phyloP scores from a whole-genome alignment of 1,140 invertebrate genomes.

The Mesaphorura yosii region DNA sequence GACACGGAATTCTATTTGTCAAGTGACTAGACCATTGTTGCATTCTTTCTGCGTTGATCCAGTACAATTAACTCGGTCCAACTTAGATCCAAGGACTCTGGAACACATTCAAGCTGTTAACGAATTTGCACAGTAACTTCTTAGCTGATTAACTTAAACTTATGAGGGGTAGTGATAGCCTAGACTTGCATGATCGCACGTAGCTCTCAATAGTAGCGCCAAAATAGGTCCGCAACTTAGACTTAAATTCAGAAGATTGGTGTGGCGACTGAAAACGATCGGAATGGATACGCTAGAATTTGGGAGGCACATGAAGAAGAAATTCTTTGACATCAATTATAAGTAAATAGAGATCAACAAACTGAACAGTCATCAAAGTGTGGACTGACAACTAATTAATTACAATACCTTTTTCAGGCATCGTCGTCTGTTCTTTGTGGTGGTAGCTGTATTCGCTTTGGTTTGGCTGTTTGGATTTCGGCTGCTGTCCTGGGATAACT shows the following conservation, averaged over 20 bases:
- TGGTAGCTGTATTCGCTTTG: conserved; percentile 47
- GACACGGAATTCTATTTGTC: too few species aligned
- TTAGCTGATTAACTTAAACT: too few species aligned
- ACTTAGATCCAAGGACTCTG: too few species aligned
- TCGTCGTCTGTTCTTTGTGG: conserved; percentile 50
- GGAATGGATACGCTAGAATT: conserved; percentile 2
- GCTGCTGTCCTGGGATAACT: conserved; percentile 44
- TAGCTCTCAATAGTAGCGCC: too few species aligned
- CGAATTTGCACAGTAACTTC: too few species aligned
- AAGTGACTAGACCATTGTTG: too few species aligned
- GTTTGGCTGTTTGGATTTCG: conserved; percentile 53
- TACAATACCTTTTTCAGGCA: conserved; percentile 38
- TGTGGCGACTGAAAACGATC: not conserved
- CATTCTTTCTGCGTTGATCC: too few species aligned
- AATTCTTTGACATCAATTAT: conserved; percentile 18
- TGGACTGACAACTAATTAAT: not conserved
- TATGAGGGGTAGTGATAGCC: too few species aligned
- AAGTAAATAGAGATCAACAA: conserved; percentile 2
- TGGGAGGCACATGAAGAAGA: not conserved
- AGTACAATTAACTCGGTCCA: too few species aligned
- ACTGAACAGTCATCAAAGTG: not conserved
- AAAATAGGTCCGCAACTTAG: too few species aligned
- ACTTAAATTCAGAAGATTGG: not conserved
- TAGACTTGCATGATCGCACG: too few species aligned
- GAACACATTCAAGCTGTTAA: too few species aligned